These are phyloP conservation scores for Acanthosoma haemorrhoidale DNA, from an alignment of 2,888 invertebrate species.

Conservation along the genomic window DNA sequence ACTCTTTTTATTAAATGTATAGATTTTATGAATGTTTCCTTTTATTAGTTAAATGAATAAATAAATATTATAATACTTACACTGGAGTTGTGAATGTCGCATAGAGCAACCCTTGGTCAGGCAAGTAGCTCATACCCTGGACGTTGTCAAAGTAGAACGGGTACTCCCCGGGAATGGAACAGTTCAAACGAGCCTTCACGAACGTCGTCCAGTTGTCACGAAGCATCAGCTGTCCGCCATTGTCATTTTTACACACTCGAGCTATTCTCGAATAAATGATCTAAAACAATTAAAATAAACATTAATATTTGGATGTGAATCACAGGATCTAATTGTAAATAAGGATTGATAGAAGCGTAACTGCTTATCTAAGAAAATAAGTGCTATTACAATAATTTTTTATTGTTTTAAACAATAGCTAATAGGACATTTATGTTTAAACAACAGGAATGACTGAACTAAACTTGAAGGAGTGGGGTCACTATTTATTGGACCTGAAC, in stretches of 20 bases:
- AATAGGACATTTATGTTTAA: no score
- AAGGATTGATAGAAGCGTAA: background rate
- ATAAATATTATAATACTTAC: constrained; percentile 48
- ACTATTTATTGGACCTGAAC: no score
- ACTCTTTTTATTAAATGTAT: no score
- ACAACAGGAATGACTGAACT: no score
- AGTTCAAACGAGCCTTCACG: constrained; percentile 76
- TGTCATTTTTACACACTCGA: constrained; percentile 84
- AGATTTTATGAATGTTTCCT: no score
- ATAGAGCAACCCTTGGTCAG: constrained; percentile 70
- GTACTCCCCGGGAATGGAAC: constrained; percentile 75
- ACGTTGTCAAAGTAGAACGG: constrained; percentile 86
- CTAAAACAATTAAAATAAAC: constrained; percentile 51
- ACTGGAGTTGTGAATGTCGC: constrained; percentile 78
- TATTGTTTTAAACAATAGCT: no score
- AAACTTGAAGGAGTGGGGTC: no score
- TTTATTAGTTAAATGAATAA: background rate
- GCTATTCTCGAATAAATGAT: constrained; percentile 84
- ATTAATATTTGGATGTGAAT: background rate
- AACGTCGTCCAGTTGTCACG: constrained; percentile 90
- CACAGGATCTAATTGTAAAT: background rate
- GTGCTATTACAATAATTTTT: background rate
- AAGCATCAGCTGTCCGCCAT: constrained; percentile 67
- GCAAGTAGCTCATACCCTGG: constrained; percentile 73
- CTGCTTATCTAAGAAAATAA: background rate